Base-by-base conservation (phyloP, 2,888 invertebrate species). In the Amblyteles armatorius region DNA sequence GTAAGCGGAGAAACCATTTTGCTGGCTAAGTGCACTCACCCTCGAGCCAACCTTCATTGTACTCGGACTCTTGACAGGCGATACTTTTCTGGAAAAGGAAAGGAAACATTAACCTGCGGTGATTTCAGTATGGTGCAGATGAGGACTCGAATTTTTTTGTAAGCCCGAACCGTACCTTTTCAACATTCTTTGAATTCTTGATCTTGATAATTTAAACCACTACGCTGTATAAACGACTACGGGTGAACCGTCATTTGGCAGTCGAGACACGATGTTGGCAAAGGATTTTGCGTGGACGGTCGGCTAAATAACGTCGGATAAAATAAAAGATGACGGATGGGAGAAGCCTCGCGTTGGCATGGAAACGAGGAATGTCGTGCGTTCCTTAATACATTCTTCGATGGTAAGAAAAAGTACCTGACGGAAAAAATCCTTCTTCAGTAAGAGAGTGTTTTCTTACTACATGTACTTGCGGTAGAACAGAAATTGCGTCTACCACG, bases 71-170 rank as follows among this genome's bases (percentile, higher is more conserved):
- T 84, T 87, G 13, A 85, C 83, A 2, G 29, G 19, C 67, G 84
- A 88, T 13, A 79, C 55, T 85, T 90, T 89, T 67, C 89, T 87
- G 26, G 3, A 57, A 13, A 5, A 9, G 7, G 26, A 68, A 5
- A 11, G 26, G 71, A 79, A 79, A 36, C 11, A 33, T 44, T 29
- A 26, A 33, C 40, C 44, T n/a, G 13, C 22, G 40, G 48, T 69
- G 29, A 52, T 50, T 16, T 50, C 6, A n/a, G 4, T n/a, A 6
- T 5, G 29, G 19, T 52, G 22, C 1, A 2, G 29, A 19, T 13
- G 13, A 57, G 33, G 3, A 22, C n/a, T 5, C 0, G n/a, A 19
- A 44, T 69, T 33, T 48, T 33, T 44, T 7, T 44, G 36, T 40
- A 19, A n/a, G 48, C 19, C 7, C 1, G 11, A 63, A 68, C 2